These are phyloP conservation scores for Otus sunia DNA, from an alignment of 2,113 vertebrate genomes.

Conservation along the genomic window DNA sequence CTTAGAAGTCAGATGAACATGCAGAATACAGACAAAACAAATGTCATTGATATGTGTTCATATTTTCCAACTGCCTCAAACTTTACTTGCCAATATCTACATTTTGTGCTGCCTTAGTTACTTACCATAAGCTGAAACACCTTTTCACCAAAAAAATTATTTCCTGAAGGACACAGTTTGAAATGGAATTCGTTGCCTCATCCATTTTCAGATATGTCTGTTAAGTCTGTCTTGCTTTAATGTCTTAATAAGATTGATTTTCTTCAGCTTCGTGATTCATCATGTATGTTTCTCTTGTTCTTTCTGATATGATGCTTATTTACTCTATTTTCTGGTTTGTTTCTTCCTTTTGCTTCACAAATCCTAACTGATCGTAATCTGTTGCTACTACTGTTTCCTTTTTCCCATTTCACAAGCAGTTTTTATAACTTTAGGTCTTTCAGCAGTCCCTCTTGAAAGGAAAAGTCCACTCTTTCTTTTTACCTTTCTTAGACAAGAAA, in stretches of 20 bases:
- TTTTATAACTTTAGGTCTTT: background rate
- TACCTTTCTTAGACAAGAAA: background rate
- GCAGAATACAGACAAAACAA: background rate
- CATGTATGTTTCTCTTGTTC: background rate
- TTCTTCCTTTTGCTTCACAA: background rate
- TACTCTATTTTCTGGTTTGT: background rate
- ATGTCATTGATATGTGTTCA: background rate
- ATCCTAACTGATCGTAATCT: background rate
- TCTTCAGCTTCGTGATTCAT: background rate
- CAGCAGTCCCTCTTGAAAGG: background rate
- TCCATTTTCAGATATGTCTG: background rate
- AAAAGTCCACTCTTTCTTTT: background rate
- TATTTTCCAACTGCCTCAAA: background rate
- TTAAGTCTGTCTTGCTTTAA: background rate
- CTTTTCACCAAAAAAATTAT: background rate
- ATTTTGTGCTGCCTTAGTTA: background rate
- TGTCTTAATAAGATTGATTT: background rate
- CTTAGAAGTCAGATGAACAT: background rate
- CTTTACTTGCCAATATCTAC: background rate
- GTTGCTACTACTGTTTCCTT: background rate
- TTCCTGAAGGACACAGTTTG: background rate
- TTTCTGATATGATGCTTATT: background rate
- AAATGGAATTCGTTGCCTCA: background rate
- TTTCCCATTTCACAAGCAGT: background rate
- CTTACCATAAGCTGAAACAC: background rate